Evolutionary conservation across 2,113 vertebrate species (phyloP).

Genomic region (Nycticebus coucang): DNA sequence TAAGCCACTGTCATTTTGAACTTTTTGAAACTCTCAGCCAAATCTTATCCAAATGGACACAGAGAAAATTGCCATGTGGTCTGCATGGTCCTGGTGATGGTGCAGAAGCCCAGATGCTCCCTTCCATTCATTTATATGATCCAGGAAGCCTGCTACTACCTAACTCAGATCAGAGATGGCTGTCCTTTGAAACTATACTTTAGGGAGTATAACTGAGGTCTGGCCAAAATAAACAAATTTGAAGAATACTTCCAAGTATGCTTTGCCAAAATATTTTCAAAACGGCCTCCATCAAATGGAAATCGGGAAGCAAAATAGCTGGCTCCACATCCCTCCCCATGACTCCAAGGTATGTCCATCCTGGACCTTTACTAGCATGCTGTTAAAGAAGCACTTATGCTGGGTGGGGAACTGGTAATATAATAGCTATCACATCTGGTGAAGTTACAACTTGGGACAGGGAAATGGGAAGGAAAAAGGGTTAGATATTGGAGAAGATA

Average conservation of each 20-base stretch:
- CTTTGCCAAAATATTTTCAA: not conserved
- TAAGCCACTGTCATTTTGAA: not conserved
- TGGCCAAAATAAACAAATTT: constrained; percentile 51
- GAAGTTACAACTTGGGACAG: not conserved
- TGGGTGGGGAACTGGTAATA: not conserved
- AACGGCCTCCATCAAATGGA: not conserved
- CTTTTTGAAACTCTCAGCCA: not conserved
- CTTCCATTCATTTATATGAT: not conserved
- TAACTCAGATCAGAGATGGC: not conserved
- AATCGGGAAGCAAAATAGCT: not conserved
- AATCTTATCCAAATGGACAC: not conserved
- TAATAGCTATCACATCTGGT: not conserved
- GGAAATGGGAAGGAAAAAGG: not conserved
- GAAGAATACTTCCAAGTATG: constrained; percentile 22
- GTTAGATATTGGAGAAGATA: not conserved
- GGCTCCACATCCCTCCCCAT: not conserved
- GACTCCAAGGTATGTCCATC: not conserved
- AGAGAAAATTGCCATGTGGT: not conserved
- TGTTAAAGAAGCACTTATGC: not conserved
- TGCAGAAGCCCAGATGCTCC: not conserved
- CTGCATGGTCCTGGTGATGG: not conserved
- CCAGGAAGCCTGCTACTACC: not conserved
- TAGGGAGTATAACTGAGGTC: not conserved
- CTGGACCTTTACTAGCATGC: not conserved
- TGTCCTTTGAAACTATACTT: constrained; percentile 39